Base-by-base conservation (phyloP, 2,113 vertebrate genomes). In the Lepisosteus oculatus region DNA sequence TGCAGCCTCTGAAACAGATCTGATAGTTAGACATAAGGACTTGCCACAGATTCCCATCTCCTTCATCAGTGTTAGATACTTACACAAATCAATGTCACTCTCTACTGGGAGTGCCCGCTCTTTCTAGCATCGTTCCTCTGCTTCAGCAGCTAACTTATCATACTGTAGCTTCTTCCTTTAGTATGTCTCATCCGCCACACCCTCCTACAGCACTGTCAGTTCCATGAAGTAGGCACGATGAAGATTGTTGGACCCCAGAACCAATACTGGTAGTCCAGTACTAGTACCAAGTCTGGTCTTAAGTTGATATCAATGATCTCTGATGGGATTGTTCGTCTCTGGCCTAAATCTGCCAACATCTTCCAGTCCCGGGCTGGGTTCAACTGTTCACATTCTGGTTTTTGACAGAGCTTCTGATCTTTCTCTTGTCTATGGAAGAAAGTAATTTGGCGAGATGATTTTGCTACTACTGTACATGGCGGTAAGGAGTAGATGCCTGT, bases 311-410 rank as follows among this genome's bases (percentile, higher is more conserved):
- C 8, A 42, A 51, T 17, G 43, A 57, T 57, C 55, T 67, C 29
- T 3, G 6, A 11, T 55, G n/a, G 70, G 45, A 64, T 62, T 8
- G 3, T 65, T 29, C 64, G 45, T 54, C 47, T 72, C 61, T 72
- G 61, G 47, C 47, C 51, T 64, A 54, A 7, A 41, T 71, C 61
- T 1, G 47, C 69, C 3, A 5, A 42, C 59, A 63, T 51, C 47
- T 71, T n/a, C 44, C 59, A 71, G 29, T 62, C 69, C 13, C 44
- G 14, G 45, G 69, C 69, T 54, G n/a, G 29, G 44, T 71, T 47
- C 4, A 71, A 29, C 29, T 29, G 29, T 29, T 29, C 29, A 29
- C 29, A 2, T 29, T 29, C 29, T 29, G 29, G 29, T 29, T 29
- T 29, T 29, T 29, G 29, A 29, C 29, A 29, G 29, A 29, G 29